These are phyloP conservation scores for Hydrotaea cyrtoneurina DNA, from an alignment of 2,888 invertebrate genomes.

Conservation along the genomic window DNA sequence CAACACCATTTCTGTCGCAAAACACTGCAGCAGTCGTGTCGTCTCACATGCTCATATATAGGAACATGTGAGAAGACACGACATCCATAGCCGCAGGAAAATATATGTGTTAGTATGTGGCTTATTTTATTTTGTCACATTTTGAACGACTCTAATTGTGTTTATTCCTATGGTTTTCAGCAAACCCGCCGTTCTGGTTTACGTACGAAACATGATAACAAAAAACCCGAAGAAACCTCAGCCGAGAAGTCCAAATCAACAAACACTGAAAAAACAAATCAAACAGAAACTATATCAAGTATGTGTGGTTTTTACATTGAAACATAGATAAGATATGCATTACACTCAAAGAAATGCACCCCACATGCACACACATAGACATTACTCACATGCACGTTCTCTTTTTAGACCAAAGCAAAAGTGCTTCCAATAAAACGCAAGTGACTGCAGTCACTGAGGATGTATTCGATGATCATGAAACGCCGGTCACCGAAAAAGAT, in stretches of 20 bases:
- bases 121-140: constrained; percentile 15
- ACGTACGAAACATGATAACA: constrained; percentile 61
- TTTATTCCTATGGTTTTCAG: constrained; percentile 14
- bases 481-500: constrained; percentile 26
- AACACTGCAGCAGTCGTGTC: too few species aligned
- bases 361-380: background rate
- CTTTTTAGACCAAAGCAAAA: constrained; percentile 38
- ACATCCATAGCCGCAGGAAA: too few species aligned
- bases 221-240: constrained; percentile 45
- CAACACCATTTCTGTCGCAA: too few species aligned
- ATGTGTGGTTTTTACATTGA: constrained; percentile 44
- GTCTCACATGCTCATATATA: too few species aligned
- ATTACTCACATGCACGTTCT: constrained; percentile 4
- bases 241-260: constrained; percentile 45
- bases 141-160: background rate
- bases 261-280: constrained; percentile 40
- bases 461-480: constrained; percentile 52
- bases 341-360: constrained; percentile 28
- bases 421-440: background rate
- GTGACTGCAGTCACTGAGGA: constrained; percentile 47
- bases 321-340: constrained; percentile 44
- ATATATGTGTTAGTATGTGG: too few species aligned
- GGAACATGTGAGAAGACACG: too few species aligned
- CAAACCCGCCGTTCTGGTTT: constrained; percentile 60
- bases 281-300: constrained; percentile 52